Conservation (phyloP, 2,888 invertebrate genomes). For the Aquatica leii region DNA sequence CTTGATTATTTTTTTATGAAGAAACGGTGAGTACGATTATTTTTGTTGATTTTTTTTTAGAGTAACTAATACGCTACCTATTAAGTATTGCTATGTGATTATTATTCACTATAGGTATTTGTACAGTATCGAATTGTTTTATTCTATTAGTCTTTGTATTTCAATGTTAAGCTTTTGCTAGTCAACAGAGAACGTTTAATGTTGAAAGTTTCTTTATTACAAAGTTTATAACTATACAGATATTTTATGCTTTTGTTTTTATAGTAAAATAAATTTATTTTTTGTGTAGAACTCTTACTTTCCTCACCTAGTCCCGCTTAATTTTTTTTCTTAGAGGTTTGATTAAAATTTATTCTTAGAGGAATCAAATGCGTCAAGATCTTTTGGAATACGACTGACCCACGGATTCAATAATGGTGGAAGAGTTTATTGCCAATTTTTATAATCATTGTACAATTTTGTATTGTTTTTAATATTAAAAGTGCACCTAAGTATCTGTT, state of each 20-base stretch:
- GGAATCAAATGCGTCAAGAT: background rate
- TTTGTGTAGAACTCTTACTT: conserved; percentile 49
- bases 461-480: no score
- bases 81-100: conserved; percentile 56
- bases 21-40: conserved; percentile 22
- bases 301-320: background rate
- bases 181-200: conserved; percentile 58
- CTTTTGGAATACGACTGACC: background rate
- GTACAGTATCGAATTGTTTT: conserved; percentile 56
- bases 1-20: conserved; percentile 22
- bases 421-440: no score
- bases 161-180: conserved; percentile 57
- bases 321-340: background rate
- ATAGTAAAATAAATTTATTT: conserved; percentile 59
- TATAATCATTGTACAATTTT: no score
- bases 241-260: conserved; percentile 57
- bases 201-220: conserved; percentile 57
- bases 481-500: no score
- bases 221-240: conserved; percentile 50
- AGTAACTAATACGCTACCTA: conserved; percentile 30
- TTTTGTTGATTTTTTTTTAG: conserved; percentile 31
- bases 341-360: background rate
- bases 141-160: conserved; percentile 52
- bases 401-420: background rate
- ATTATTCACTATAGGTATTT: conserved; percentile 54